These are phyloP conservation scores for Dipodomys spectabilis DNA, from an alignment of 2,113 vertebrate genomes.

Conservation along the genomic window DNA sequence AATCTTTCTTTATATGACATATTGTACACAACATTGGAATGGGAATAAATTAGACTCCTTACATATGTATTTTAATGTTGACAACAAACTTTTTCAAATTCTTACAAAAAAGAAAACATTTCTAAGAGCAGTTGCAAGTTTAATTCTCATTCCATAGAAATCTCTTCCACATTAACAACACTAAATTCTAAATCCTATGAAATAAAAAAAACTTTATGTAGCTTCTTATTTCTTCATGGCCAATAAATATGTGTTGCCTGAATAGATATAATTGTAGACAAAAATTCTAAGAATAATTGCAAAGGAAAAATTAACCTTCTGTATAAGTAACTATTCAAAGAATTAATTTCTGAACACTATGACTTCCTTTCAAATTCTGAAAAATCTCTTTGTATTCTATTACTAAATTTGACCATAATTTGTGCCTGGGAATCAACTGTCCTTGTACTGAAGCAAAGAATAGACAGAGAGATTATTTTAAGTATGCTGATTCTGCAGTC, in stretches of 20 bases:
- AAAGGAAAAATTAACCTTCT: constrained; percentile 28
- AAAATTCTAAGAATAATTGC: not conserved
- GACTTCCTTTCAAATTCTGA: constrained; percentile 30
- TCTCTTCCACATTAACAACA: not conserved
- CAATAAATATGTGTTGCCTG: not conserved
- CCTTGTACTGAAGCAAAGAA: not conserved
- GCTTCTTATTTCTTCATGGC: not conserved
- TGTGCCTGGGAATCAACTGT: not conserved
- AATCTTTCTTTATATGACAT: not conserved
- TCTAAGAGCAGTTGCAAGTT: not conserved
- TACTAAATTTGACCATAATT: constrained; percentile 10
- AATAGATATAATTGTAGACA: not conserved
- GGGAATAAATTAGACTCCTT: not conserved
- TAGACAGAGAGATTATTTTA: constrained; percentile 27
- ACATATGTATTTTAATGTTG: not conserved
- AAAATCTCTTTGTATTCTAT: not conserved
- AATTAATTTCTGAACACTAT: constrained; percentile 18
- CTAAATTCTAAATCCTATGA: not conserved
- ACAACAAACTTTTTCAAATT: not conserved
- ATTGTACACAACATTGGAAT: not conserved
- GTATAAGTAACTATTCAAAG: not conserved
- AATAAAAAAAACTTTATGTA: not conserved
- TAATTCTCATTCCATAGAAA: not conserved
- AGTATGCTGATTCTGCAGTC: not conserved
- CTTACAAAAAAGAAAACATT: not conserved